Percentiles rank a stretch among this genome's conserved stretches.
phyloP scores from a whole-genome alignment of 1,140 invertebrate genomes.

The Mizuhopecten yessoensis region DNA sequence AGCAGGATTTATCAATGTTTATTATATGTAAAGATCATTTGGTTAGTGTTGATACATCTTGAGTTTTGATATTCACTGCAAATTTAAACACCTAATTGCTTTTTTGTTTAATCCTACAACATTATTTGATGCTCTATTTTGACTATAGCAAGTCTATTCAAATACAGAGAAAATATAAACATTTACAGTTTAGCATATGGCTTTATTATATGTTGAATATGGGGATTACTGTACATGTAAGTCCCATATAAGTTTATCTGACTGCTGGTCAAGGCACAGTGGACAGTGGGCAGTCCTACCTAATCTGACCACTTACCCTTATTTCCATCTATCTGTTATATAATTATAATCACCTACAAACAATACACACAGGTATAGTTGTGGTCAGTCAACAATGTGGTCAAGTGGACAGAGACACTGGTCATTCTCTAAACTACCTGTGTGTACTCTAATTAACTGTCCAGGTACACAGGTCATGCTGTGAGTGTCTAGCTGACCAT shows the following conservation, averaged over 20 bases:
- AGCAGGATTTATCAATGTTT: no score
- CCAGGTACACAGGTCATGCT: background rate
- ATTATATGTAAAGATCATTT: no score
- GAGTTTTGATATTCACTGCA: no score
- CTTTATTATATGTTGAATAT: background rate
- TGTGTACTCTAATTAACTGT: slow-evolving; percentile 26
- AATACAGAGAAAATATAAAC: no score
- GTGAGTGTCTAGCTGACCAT: background rate
- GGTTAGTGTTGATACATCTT: no score
- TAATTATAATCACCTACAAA: background rate
- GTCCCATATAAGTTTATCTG: background rate
- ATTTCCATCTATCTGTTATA: background rate
- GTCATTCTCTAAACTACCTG: background rate
- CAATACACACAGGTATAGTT: background rate
- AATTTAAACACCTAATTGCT: no score
- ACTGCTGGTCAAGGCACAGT: background rate
- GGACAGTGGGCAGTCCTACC: background rate
- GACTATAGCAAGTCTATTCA: no score
- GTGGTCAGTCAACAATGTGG: background rate
- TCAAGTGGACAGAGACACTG: background rate
- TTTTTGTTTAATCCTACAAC: no score
- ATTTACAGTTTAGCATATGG: background rate
- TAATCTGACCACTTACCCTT: background rate
- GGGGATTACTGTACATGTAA: no score
- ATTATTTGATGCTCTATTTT: no score